phyloP scores from a whole-genome alignment of 2,113 vertebrate species.

The Elaphurus davidianus region DNA sequence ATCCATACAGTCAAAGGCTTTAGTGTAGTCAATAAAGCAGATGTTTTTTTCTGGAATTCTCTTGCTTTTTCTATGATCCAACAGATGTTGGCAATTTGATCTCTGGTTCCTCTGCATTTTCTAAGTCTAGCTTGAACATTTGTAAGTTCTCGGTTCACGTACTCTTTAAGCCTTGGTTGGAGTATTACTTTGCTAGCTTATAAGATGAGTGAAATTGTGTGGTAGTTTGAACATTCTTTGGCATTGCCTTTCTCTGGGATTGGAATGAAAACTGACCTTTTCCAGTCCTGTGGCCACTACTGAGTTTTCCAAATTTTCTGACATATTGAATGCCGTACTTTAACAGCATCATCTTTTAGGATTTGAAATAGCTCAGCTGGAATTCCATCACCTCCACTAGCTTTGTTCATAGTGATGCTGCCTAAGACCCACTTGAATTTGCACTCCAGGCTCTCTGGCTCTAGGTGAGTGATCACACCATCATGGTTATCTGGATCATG shows the following conservation, averaged over 20 bases:
- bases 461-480: not conserved
- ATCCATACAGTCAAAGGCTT: not conserved
- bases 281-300: not conserved
- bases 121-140: not conserved
- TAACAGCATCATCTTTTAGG: not conserved
- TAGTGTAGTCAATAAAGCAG: not conserved
- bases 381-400: not conserved
- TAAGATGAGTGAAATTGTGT: not conserved
- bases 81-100: not conserved
- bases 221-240: not conserved
- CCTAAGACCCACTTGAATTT: not conserved
- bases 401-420: not conserved
- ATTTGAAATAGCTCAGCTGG: not conserved
- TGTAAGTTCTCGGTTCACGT: not conserved
- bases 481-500: not conserved
- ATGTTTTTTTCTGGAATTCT: not conserved
- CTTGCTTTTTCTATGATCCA: not conserved
- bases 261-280: not conserved
- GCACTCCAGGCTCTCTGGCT: not conserved
- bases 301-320: not conserved
- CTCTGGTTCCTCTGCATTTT: not conserved
- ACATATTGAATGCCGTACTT: not conserved
- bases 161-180: not conserved
- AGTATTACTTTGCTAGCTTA: not conserved
- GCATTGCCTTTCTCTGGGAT: not conserved